Base-by-base conservation (phyloP, 1,140 invertebrate species). In the Vollenhovia emeryi region DNA sequence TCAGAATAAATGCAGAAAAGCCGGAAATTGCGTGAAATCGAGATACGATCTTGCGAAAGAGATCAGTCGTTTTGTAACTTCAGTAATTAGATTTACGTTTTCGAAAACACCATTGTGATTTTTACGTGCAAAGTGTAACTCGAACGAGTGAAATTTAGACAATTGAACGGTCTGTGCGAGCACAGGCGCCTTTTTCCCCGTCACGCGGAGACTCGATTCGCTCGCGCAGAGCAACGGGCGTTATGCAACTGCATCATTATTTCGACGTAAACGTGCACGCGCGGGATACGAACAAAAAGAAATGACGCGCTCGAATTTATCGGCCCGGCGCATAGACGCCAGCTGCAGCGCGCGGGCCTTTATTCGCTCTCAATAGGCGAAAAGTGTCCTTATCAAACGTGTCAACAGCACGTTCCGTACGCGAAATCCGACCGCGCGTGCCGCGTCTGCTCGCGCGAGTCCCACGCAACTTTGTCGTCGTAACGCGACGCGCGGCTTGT, bases 301-400 rank as follows among this genome's bases (percentile, higher is more conserved):
- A 64, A 9, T 21, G 48, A 27, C 59, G 27, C 11, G 69, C 11
- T 76, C 66, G 55, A 87, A 86, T 86, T 60, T 48, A 86, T 86
- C 73, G 55, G 45, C 9, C 50, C 11, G 13, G 11, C 36, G 52
- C 68, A 59, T 74, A 68, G 84, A 76, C 48, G 62, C 60, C 78
- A 76, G 85, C 45, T 40, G 60, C 52, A 66, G 13, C 13, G 18
- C 33, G 27, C 33, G 30, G 69, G 27, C 30, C 36, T 75, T 87
- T 84, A 69, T 87, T 69, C 36, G 15, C 45, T 52, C 50, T 33
- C 62, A 83, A 48, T 50, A 45, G 24, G 55, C 66, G 69, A 68
- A 74, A 87, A 87, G 69, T 71, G 69, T 87, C 55, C 52, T 71
- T 57, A 76, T 68, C 59, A 40, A 52, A 27, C 15, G 68, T 24